These are phyloP conservation scores for Celastrina argiolus DNA, from an alignment of 2,888 invertebrate species.

Conservation along the genomic window DNA sequence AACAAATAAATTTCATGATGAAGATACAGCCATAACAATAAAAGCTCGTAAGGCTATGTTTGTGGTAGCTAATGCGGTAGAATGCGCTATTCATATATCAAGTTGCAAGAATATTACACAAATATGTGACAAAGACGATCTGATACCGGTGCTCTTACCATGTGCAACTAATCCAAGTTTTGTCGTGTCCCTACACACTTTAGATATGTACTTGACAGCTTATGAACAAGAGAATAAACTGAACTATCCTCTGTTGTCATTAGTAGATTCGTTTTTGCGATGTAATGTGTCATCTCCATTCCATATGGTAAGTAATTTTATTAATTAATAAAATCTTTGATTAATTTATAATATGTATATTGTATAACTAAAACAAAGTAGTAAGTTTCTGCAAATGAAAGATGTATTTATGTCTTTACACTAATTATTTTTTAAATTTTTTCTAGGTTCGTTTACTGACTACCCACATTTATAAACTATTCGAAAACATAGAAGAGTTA, in stretches of 20 bases:
- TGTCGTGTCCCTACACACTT: constrained; percentile 66
- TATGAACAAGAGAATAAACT: constrained; percentile 67
- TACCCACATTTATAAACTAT: constrained; percentile 84
- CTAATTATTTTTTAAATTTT: constrained; percentile 21
- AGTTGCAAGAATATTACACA: constrained; percentile 65
- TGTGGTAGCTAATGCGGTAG: constrained; percentile 75
- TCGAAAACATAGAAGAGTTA: constrained; percentile 76
- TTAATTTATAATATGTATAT: not conserved
- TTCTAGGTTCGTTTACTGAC: constrained; percentile 83
- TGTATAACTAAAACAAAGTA: not conserved
- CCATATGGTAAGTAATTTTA: constrained; percentile 76
- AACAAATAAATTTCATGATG: constrained; percentile 52
- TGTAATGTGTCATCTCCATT: constrained; percentile 82
- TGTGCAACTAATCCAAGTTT: constrained; percentile 65
- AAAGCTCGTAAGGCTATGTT: constrained; percentile 71
- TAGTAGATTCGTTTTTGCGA: constrained; percentile 75
- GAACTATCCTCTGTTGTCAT: constrained; percentile 56
- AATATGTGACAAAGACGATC: constrained; percentile 59
- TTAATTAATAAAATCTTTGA: not conserved
- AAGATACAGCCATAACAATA: constrained; percentile 49
- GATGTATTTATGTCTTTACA: not conserved
- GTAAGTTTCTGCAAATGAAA: not conserved
- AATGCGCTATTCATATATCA: constrained; percentile 78
- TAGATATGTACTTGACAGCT: constrained; percentile 75
- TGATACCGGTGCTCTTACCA: constrained; percentile 65